Evolutionary conservation across 2,888 invertebrate species (phyloP), one percentile per base, ranked within the genome.

Genomic region (Syritta pipiens): DNA sequence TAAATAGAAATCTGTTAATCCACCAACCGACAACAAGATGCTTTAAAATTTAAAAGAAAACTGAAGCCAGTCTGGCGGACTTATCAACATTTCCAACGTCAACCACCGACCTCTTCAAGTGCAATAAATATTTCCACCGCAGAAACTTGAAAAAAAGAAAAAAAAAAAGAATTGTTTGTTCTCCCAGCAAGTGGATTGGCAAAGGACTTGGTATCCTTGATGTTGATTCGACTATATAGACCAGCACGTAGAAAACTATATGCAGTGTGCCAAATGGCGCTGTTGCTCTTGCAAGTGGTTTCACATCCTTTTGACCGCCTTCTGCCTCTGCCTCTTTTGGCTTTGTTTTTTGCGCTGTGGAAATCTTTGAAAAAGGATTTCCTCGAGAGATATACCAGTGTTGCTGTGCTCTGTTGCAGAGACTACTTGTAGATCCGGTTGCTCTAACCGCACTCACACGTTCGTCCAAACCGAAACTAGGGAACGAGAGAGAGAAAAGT

Each of bases 211-310:
- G 30, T 10, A 24, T 42, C 51, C 40, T 17, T 17, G 30, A 37
- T 42, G 62, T 24, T 51, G 51, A 51, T 40, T 51, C 62, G 30
- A 32, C 30, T 40, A 22, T n/a, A 49, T 20, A 14, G 40, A 12
- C 12, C 12, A 30, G 6, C 17, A 22, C n/a, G 19, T 57, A 32
- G 1, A 3, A 49, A 28, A 12, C 12, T 10, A 48, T n/a, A 20
- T 49, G 40, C 32, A 55, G 2, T 24, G 44, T 5, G 40, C 37
- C 53, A 67, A 53, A 35, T 22, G 37, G 26, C 17, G 62, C 60
- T 68, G 68, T 75, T 68, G 68, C 75, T 62, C 37, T 68, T 57
- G 48, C 60, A 49, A 60, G 24, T 60, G 60, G 53, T 44, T 75
- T 55, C 67, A 55, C 55, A 62, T 55, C n/a, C n/a, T n/a, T n/a